These are phyloP conservation scores for Saguinus midas DNA, from an alignment of 2,113 vertebrate genomes.

Conservation along the genomic window DNA sequence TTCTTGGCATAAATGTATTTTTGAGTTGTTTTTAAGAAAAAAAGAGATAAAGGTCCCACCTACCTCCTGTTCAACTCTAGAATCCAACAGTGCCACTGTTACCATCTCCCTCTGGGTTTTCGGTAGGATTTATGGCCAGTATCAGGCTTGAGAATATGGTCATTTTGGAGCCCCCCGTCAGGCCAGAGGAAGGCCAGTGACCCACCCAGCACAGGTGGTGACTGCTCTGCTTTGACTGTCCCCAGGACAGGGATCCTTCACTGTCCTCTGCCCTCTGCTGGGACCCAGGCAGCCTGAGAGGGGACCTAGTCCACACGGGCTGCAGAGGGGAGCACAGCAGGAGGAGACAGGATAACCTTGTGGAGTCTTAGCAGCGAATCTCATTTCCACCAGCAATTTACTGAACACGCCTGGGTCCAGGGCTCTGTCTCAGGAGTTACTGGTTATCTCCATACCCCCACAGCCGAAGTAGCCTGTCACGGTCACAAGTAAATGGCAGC, in stretches of 20 bases:
- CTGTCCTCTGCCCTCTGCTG: background rate
- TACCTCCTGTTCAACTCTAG: background rate
- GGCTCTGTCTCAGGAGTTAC: background rate
- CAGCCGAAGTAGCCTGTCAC: background rate
- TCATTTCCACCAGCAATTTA: background rate
- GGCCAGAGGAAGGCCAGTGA: background rate
- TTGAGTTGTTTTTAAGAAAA: slow-evolving; percentile 44
- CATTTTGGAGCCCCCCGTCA: background rate
- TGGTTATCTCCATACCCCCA: background rate
- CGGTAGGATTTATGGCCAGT: background rate
- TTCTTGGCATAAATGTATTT: slow-evolving; percentile 3
- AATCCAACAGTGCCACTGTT: background rate
- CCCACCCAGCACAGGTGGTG: background rate
- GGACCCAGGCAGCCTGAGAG: background rate
- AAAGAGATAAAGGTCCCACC: background rate
- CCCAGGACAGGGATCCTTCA: background rate
- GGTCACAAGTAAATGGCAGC: background rate
- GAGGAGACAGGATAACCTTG: too few relatives aligned
- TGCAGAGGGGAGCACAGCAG: background rate
- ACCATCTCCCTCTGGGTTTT: background rate
- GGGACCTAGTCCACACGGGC: background rate
- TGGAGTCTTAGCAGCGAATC: background rate
- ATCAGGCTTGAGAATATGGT: background rate
- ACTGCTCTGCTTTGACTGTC: background rate
- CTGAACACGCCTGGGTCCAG: background rate